Conservation (phyloP, 2,888 invertebrate species). For the Teinopalpus imperialis region DNA sequence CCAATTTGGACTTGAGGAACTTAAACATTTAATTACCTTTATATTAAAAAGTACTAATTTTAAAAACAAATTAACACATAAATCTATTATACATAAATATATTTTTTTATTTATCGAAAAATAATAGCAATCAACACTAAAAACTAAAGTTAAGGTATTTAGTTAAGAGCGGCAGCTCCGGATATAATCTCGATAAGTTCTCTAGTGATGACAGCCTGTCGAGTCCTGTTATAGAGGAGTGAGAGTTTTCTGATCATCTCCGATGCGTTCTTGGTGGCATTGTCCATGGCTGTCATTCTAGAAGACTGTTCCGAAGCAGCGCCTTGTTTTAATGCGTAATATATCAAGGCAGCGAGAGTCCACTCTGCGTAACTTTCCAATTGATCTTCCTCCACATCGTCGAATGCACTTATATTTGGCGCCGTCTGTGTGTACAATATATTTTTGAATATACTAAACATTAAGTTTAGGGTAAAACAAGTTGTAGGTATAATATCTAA, state of each 20-base stretch:
- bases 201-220: conserved; percentile 92
- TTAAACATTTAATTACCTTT: too few species aligned
- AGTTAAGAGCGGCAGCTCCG: conserved; percentile 89
- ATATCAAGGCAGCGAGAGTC: conserved; percentile 86
- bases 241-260: conserved; percentile 90
- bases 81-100: too few species aligned
- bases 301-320: conserved; percentile 90
- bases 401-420: conserved; percentile 85
- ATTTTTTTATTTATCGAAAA: too few species aligned
- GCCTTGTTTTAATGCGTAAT: conserved; percentile 88
- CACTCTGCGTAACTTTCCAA: conserved; percentile 88
- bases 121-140: too few species aligned
- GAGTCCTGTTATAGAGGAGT: conserved; percentile 88
- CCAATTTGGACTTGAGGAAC: too few species aligned
- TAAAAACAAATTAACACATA: too few species aligned
- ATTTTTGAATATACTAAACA: neutral
- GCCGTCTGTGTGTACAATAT: conserved; percentile 55
- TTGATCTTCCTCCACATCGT: conserved; percentile 86
- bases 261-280: conserved; percentile 90
- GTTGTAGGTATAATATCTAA: too few species aligned
- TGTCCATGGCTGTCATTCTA: conserved; percentile 92
- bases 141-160: neutral
- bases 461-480: too few species aligned
- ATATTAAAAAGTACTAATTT: too few species aligned
- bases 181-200: conserved; percentile 96